Base-by-base conservation (phyloP, 2,888 invertebrate species). In the Ramazzottius varieornatus region DNA sequence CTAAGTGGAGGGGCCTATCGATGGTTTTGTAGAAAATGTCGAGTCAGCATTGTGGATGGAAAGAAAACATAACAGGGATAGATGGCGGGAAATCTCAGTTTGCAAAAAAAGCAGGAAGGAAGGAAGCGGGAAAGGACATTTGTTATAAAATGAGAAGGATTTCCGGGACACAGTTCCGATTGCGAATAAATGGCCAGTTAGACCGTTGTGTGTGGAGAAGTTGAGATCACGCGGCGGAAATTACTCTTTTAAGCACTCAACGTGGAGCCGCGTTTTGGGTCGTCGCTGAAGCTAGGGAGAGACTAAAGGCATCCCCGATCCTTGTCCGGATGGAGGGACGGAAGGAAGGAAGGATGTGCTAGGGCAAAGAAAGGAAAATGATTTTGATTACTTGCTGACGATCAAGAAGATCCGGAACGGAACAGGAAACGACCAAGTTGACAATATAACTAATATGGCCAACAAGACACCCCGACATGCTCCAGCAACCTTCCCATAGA, bases 391-490 rank as follows among this genome's bases (percentile, higher is more conserved):
- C 20, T n/a, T 16, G n/a, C 54, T 13, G 54, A 29, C 54, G 54
- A 54, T 13, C 54, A 29, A 54, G 54, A 24, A n/a, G 54, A n/a
- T 54, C 54, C 54, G 54, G 54, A 54, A 54, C 54, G 54, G 54
- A 54, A 54, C 16, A 54, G 54, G 54, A 54, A 54, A 54, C 54
- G 54, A 54, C 54, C 54, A 54, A n/a, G 54, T 16, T 54, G 54
- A 54, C 54, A 54, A 54, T 54, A 54, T 54, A 54, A 54, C 54
- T 54, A 54, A 54, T 54, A 54, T 24, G 24, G 54, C 20, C 54
- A 54, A 54, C 54, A 54, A 54, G 54, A 54, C 54, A 54, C 54
- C 54, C 54, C 54, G 54, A 54, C 54, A 29, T 54, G 20, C 54
- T n/a, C 20, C 20, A 54, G n/a, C 54, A 54, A 20, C 8, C 40